phyloP scores from a whole-genome alignment of 2,888 invertebrate species.

The Byasa hedistus region DNA sequence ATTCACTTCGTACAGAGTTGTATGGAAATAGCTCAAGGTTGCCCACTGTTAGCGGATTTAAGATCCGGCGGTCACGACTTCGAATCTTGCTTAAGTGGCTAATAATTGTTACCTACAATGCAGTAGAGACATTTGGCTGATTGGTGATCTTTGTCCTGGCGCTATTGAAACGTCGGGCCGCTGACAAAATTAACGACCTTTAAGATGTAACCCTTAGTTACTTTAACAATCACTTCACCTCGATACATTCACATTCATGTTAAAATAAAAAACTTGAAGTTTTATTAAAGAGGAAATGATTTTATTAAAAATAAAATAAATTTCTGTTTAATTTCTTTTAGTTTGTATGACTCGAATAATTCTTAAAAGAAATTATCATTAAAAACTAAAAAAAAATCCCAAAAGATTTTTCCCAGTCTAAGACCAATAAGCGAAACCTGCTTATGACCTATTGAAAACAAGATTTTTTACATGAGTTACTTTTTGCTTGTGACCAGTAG shows the following conservation, averaged over 20 bases:
- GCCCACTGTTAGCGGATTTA: conserved; percentile 64
- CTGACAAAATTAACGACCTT: conserved; percentile 11
- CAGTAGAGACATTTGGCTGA: conserved; percentile 31
- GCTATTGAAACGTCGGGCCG: conserved; percentile 17
- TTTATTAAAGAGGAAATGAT: too few relatives aligned
- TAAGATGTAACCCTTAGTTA: neutral
- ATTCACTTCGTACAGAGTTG: conserved; percentile 53
- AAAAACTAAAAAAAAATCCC: neutral
- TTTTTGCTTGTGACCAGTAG: conserved; percentile 12
- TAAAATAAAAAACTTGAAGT: too few relatives aligned
- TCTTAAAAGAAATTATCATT: too few relatives aligned
- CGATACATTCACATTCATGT: too few relatives aligned
- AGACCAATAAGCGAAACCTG: conserved; percentile 3
- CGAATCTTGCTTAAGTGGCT: conserved; percentile 46
- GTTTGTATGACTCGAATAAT: too few relatives aligned
- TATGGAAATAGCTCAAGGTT: conserved; percentile 74
- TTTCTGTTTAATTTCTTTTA: too few relatives aligned
- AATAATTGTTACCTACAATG: conserved; percentile 53
- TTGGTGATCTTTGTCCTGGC: conserved; percentile 31
- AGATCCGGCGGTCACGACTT: conserved; percentile 73
- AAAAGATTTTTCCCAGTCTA: neutral
- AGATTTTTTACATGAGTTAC: conserved; percentile 15
- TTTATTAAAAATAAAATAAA: too few relatives aligned
- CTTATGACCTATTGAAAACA: conserved; percentile 18
- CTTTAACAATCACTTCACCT: neutral